Conservation (phyloP, 2,888 invertebrate genomes). For the Calameuta idolon region DNA sequence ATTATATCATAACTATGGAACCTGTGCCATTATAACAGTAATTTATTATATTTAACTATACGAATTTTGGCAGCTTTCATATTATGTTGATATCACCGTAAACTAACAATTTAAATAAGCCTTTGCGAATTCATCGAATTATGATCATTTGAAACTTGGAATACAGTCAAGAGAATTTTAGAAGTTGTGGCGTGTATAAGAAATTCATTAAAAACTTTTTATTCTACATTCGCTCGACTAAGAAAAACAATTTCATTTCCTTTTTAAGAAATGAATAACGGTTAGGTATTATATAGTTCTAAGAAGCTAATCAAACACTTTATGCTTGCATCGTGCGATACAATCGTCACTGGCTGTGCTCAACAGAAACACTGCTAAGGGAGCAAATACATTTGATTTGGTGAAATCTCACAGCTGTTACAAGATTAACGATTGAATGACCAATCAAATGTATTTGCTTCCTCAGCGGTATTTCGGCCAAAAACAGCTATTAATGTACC, state of each 20-base stretch:
- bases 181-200: neutral
- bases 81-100: neutral
- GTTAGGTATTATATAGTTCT: neutral
- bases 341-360: neutral
- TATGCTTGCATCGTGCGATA: neutral
- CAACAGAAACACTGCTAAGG: too few relatives aligned
- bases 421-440: too few relatives aligned
- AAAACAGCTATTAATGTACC: neutral
- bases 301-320: neutral
- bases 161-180: neutral
- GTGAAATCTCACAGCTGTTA: too few relatives aligned
- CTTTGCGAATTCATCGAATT: neutral
- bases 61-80: neutral
- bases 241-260: neutral
- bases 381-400: too few relatives aligned
- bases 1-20: too few relatives aligned
- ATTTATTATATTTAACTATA: neutral
- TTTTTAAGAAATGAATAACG: neutral
- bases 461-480: too few relatives aligned
- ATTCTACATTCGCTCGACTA: neutral
- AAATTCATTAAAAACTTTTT: neutral
- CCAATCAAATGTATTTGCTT: too few relatives aligned
- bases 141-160: neutral
- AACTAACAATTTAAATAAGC: neutral
- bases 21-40: neutral